A percentile compares a stretch with the other conserved stretches of the same genome.
phyloP scores from a whole-genome alignment of 2,113 vertebrate genomes.

The Pterophyllum scalare region DNA sequence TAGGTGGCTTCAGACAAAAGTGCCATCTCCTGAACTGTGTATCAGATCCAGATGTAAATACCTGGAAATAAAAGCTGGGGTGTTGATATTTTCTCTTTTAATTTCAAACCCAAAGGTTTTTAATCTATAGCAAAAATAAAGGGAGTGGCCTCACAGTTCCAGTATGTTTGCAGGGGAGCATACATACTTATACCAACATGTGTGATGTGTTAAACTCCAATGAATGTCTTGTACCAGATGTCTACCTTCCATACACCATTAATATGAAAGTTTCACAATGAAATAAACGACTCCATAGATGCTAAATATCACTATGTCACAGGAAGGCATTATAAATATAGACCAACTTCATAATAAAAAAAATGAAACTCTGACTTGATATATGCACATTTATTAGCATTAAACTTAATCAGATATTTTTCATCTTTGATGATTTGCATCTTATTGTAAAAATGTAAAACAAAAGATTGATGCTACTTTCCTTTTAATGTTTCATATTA shows the following conservation, averaged over 20 bases:
- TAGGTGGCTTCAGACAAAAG: too few relatives aligned
- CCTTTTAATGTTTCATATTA: not conserved
- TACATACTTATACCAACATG: not conserved
- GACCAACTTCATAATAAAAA: not conserved
- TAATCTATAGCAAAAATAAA: too few relatives aligned
- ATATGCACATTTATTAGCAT: not conserved
- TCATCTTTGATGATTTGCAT: not conserved
- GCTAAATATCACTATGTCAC: not conserved
- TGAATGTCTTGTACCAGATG: not conserved
- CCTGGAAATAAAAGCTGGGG: too few relatives aligned
- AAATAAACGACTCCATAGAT: not conserved
- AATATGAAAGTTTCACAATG: not conserved
- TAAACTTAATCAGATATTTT: not conserved
- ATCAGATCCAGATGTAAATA: too few relatives aligned
- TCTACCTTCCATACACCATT: not conserved
- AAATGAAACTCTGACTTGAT: not conserved
- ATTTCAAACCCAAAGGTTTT: too few relatives aligned
- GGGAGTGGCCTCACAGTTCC: too few relatives aligned
- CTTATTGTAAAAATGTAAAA: not conserved
- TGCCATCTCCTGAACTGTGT: too few relatives aligned
- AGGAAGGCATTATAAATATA: rapidly evolving
- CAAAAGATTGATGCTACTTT: not conserved
- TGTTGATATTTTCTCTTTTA: too few relatives aligned
- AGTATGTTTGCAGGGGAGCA: too few relatives aligned
- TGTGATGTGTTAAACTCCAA: rapidly evolving